Base-by-base conservation (phyloP, 2,797 vertebrate genomes). In the Lepus townsendii region DNA sequence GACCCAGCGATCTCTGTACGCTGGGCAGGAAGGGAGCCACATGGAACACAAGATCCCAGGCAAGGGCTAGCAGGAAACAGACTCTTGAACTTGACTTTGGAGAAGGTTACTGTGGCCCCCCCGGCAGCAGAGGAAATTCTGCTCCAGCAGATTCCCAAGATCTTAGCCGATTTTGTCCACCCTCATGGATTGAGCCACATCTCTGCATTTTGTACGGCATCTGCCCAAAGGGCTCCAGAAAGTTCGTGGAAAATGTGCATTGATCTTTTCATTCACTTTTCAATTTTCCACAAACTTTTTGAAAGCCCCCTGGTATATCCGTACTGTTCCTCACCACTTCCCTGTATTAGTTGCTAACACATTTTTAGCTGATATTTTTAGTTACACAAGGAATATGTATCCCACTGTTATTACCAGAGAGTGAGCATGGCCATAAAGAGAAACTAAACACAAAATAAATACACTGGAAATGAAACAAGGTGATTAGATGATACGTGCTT, bases 291-390 rank as follows among this genome's bases (percentile, higher is more conserved):
- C 54, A 57, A 57, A 57, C 54, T 57, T 57, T 57, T 57, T 16
- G 54, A 57, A 57, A 57, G 42, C 54, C 54, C 54, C 54, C 54
- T 57, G 54, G 54, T 22, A 7, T 60, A 82, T 78, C 79, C 42
- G 5, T 17, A 0, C 30, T 2, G 1, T 32, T 35, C 27, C 88
- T 17, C 19, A 50, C 35, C 22, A n/a, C 16, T 4, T 27, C 47
- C 10, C 16, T 63, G 12, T 85, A 24, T 54, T 30, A 19, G 38
- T 42, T 82, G 52, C 63, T 88, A 90, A 65, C 83, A 87, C 65
- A 30, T 60, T 95, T 83, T 83, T 83, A 78, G 71, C 12, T 62
- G 65, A 65, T 47, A 93, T 73, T 83, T 91, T 77, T 32, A 90
- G 80, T 63, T 83, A 38, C 52, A 89, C 79, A 91, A 76, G 63